Evolutionary conservation across 2,797 vertebrate species (phyloP), one percentile per base, ranked within the genome.

Genomic region (Choloepus didactylus): DNA sequence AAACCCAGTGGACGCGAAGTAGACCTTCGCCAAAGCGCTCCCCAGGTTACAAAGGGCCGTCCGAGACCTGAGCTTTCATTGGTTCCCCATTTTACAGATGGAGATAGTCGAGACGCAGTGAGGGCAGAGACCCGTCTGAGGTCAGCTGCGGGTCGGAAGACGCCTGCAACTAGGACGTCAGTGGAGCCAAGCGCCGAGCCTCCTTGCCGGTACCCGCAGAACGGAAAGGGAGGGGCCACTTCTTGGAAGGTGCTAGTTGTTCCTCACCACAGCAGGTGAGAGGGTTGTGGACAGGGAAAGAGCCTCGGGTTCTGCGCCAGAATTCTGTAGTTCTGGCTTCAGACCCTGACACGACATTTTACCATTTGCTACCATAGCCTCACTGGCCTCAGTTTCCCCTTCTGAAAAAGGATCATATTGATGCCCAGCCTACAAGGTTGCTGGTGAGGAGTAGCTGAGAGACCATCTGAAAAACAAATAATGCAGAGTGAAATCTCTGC

Each of bases 231-330:
- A 66, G 16, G 35, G 51, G 54, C 31, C 10, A 0, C n/a, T 19
- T 23, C 15, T 21, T 3, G 38, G 27, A 35, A 69, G 31, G 25
- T 3, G 64, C 35, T 6, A 6, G 44, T 27, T 3, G 15, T 64
- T 64, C 8, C 25, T n/a, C 11, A 15, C 14, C n/a, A 29, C 59
- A n/a, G 16, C 82, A 64, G 31, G 49, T 38, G 19, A 54, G 35
- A 56, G n/a, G 15, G 31, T 7, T n/a, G 6, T 7, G 7, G 27
- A 38, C 27, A 14, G 19, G 35, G 19, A 25, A 1, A 11, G 41
- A 54, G n/a, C 6, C 3, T 5, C 8, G 0, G 27, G n/a, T 35
- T 41, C 25, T 29, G 6, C 2, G 19, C 15, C 38, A 23, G 4
- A 31, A 79, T 35, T 62, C 21, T 59, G 23, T 19, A 18, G 83